Base-by-base conservation (phyloP, 30 jellyfish, hydroid and myxozoan species). In the Sanderia malayensis region DNA sequence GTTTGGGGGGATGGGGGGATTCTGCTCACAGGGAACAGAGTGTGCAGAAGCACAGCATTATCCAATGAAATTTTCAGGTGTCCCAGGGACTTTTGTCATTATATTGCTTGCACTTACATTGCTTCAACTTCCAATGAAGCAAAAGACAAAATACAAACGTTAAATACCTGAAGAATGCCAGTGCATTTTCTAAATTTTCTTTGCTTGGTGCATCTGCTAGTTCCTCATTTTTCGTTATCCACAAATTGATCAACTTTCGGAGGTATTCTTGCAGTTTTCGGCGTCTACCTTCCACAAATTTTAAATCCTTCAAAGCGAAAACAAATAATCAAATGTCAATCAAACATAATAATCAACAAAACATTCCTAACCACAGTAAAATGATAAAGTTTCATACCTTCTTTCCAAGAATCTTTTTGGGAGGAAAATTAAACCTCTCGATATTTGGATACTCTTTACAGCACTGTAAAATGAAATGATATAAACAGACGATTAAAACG, bases 251-350 rank as follows among this genome's bases (percentile, higher is more conserved):
- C 23, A 81, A 65, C 25, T 37, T 60, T 21, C 97, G 91, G 4
- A 88, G 41, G 67, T 88, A 88, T n/a, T 81, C 93, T 62, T 88
- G 97, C 25, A 88, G 75, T 44, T 78, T 77, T 26, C 64, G 74
- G 67, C 97, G 84, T 44, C 97, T 78, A 6, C 89, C 95, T 74
- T 88, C 97, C 24, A 88, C 95, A 44, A 88, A 82, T 61, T 81
- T 88, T 27, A 74, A 1, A 71, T 81, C 97, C 97, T 88, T 33
- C 10, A 52, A 71, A 59, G 9, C 23, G 24, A n/a, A 53, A 53
- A 6, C 11, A 4, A 4, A 53, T 15, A 53, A 53, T 6, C 23
- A 23, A 41, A 15, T 41, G 8, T 41, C 55, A 15, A 41, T 41
- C 55, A 41, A 15, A 41, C 8, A 41, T 41, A 41, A 37, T 37